Percentiles rank a stretch among this genome's conserved stretches.
Conservation (phyloP, 2,888 invertebrate species). For the Cantharis lateralis region DNA sequence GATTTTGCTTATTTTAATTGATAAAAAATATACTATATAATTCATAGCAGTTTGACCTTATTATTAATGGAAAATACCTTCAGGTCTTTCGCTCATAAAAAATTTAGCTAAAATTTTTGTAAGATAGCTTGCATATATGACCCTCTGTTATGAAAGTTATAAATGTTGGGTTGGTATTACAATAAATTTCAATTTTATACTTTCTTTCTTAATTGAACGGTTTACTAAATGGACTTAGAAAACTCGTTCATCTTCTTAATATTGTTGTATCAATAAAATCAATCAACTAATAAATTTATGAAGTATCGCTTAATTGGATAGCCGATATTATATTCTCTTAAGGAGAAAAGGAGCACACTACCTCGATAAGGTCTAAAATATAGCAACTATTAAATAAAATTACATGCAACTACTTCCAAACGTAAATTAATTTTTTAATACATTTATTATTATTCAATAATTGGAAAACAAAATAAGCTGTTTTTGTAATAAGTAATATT, state of each 20-base stretch:
- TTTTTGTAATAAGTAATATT: no score
- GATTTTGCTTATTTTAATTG: neutral
- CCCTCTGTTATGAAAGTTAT: neutral
- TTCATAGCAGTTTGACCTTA: neutral
- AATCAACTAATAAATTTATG: neutral
- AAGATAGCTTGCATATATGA: neutral
- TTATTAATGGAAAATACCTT: neutral
- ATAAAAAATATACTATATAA: neutral
- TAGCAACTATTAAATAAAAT: neutral
- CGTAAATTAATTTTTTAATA: no score
- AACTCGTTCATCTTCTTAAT: neutral
- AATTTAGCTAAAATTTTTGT: neutral
- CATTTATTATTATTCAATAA: no score
- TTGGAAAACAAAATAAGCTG: no score
- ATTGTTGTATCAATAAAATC: neutral
- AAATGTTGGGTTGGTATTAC: neutral
- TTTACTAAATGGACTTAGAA: neutral
- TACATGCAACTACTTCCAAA: neutral
- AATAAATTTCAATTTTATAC: neutral
- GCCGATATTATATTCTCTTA: neutral
- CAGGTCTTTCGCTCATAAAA: neutral
- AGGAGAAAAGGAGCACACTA: neutral
- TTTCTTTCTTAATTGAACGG: neutral
- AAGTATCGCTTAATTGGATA: neutral
- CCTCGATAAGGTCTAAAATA: neutral